phyloP scores from a whole-genome alignment of 2,888 invertebrate genomes.

The Pegoplata infirma region DNA sequence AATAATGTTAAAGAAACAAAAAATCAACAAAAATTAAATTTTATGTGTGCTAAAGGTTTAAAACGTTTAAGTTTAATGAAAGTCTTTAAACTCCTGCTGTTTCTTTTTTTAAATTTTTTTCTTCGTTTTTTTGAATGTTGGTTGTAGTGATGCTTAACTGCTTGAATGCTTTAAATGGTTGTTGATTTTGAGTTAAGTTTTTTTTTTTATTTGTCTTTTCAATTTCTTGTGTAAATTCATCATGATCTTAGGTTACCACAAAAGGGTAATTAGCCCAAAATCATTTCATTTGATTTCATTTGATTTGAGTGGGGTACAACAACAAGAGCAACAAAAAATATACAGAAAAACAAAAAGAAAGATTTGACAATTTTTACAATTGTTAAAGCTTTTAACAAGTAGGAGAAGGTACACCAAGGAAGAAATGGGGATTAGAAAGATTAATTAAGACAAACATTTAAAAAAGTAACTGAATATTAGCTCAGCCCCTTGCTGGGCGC shows the following conservation, averaged over 20 bases:
- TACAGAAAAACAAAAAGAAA: constrained; percentile 12
- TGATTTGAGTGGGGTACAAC: constrained; percentile 45
- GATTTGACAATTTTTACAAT: constrained; percentile 56
- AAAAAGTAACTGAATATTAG: too few relatives aligned
- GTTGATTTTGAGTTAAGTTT: background rate
- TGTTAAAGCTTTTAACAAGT: constrained; percentile 8
- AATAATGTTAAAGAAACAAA: constrained; percentile 33
- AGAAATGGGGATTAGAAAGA: background rate
- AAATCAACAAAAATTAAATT: constrained; percentile 60
- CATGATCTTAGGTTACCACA: constrained; percentile 69
- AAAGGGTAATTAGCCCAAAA: constrained; percentile 76
- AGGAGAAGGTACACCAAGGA: background rate
- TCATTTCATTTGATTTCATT: constrained; percentile 56
- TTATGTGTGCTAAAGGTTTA: constrained; percentile 72
- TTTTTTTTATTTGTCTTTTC: constrained; percentile 18
- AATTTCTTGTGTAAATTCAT: constrained; percentile 32
- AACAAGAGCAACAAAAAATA: constrained; percentile 21
- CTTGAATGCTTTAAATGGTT: constrained; percentile 41
- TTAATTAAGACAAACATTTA: too few relatives aligned
- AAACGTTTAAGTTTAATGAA: constrained; percentile 69
- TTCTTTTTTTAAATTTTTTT: too few relatives aligned
- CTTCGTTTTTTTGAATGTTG: background rate
- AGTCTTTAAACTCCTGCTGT: constrained; percentile 63
- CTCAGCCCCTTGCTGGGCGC: too few relatives aligned
- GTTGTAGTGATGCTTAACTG: constrained; percentile 39